These are phyloP conservation scores for Dryobota labecula DNA, from an alignment of 2,888 invertebrate species.

Conservation along the genomic window DNA sequence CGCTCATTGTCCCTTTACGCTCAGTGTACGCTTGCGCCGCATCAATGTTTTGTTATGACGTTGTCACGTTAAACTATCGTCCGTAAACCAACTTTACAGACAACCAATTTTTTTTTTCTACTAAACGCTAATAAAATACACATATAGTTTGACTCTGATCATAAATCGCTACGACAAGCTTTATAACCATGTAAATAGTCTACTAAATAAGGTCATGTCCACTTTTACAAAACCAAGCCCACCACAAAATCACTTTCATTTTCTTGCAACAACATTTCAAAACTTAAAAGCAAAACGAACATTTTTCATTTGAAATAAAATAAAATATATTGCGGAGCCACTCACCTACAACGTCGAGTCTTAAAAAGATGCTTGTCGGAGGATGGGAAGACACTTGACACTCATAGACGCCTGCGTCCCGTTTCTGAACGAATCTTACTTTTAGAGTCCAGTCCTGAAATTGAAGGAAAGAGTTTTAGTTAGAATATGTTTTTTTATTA, in stretches of 20 bases:
- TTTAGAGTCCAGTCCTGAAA: slow-evolving; percentile 97
- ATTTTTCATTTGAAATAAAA: slow-evolving; percentile 34
- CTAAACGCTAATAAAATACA: too few species aligned
- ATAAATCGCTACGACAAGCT: too few species aligned
- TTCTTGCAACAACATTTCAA: neutral
- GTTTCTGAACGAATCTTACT: slow-evolving; percentile 96
- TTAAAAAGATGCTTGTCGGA: slow-evolving; percentile 96
- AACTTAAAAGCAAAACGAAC: slow-evolving; percentile 5
- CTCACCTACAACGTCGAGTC: slow-evolving; percentile 97
- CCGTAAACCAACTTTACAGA: too few species aligned
- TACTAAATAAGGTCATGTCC: neutral
- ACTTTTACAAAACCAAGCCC: neutral
- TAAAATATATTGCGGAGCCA: slow-evolving; percentile 65
- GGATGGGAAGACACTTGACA: slow-evolving; percentile 98
- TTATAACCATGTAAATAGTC: neutral
- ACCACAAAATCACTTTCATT: neutral
- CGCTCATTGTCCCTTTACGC: too few species aligned
- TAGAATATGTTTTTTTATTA: neutral
- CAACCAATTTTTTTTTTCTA: too few species aligned
- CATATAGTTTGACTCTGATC: too few species aligned
- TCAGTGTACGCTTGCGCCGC: too few species aligned
- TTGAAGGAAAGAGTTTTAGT: slow-evolving; percentile 27
- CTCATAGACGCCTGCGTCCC: slow-evolving; percentile 96
- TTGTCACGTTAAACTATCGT: too few species aligned
- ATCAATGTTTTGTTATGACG: too few species aligned